Base-by-base conservation (phyloP, 2,888 invertebrate genomes). In the Hypomecis atomaria region DNA sequence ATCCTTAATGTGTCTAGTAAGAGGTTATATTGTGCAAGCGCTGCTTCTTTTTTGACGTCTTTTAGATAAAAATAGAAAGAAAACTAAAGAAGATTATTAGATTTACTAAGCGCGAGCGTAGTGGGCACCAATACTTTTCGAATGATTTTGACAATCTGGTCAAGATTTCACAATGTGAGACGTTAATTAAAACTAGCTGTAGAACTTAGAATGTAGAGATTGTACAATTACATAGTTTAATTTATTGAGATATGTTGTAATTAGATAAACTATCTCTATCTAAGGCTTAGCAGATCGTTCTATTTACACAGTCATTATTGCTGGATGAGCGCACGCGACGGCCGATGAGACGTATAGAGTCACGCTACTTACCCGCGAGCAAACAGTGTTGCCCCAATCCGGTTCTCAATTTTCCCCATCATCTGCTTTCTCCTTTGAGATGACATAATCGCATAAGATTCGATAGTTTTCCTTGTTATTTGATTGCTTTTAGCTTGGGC, bases 281-380 rank as follows among this genome's bases (percentile, higher is more conserved):
- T 8, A 60, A 34, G 34, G 56, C 34, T 59, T 42, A 62, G 57
- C 50, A 53, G 65, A 65, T 68, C 59, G 62, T 49, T 66, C 71
- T 71, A 67, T 71, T 71, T 69, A 67, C 71, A 53, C 50, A 71
- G 45, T 71, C 71, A 69, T 69, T 69, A 71, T 63, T 52, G 76
- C 74, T 75, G 75, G 75, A 74, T 76, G 78, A 76, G 70, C 77
- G 77, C 71, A 75, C 74, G 73, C 62, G 66, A 70, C 66, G 78
- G 65, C 63, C 66, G 65, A 63, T 57, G 61, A 69, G 66, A 56
- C 55, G 59, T 59, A 69, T 57, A 72, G 61, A 62, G 84, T 86
- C 84, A 87, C 83, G 86, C 78, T 83, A 88, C 87, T 88, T 86
- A 81, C 78, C 76, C 62, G 69, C 71, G 59, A 71, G 59, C 66